Evolutionary conservation across 2,113 vertebrate species (phyloP).

Genomic region (Plotosus lineatus): DNA sequence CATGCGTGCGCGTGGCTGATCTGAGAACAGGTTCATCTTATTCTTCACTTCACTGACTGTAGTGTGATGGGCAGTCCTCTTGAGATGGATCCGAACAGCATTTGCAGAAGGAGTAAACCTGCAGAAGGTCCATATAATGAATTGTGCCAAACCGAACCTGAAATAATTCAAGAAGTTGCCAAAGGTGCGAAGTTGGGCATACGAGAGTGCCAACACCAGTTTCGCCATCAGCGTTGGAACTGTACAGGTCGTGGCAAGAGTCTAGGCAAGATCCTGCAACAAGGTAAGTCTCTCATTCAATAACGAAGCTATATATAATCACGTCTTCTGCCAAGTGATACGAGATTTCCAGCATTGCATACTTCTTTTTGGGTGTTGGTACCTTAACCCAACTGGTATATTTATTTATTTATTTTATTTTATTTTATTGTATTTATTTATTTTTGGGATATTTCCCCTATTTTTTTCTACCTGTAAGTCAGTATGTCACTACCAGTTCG

Average conservation of each 20-base stretch:
- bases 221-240: conserved; percentile 85
- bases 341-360: not conserved
- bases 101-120: conserved; percentile 83
- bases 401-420: too few species aligned
- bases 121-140: conserved; percentile 78
- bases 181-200: conserved; percentile 83
- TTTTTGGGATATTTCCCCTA: too few species aligned
- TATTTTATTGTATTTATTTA: too few species aligned
- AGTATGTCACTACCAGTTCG: too few species aligned
- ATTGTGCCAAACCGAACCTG: conserved; percentile 84
- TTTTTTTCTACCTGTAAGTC: too few species aligned
- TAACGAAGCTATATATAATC: not conserved
- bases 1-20: not conserved
- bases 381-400: not conserved
- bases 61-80: conserved; percentile 85
- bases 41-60: conserved; percentile 17
- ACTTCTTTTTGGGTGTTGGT: not conserved
- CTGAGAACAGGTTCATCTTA: not conserved
- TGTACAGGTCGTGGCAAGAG: conserved; percentile 86
- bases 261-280: conserved; percentile 82
- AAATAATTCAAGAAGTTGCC: conserved; percentile 82
- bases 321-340: not conserved
- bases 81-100: conserved; percentile 86
- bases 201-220: conserved; percentile 86
- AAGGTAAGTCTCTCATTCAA: conserved; percentile 73